Evolutionary conservation across 2,113 vertebrate species (phyloP).

Genomic region (Heterocephalus glaber): DNA sequence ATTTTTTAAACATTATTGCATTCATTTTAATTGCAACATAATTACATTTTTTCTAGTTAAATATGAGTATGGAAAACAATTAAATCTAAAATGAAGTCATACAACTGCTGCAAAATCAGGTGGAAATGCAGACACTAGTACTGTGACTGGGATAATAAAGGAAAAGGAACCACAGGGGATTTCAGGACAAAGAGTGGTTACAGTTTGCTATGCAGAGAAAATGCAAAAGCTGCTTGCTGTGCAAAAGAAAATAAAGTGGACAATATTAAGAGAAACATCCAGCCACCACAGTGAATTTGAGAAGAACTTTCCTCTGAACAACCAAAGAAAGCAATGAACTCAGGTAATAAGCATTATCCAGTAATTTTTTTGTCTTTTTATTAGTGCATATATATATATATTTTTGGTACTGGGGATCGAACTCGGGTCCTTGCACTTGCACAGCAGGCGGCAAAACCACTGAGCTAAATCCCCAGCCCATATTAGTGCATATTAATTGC

Average conservation of each 20-base stretch:
- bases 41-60: constrained; percentile 37
- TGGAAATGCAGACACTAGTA: background rate
- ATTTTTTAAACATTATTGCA: background rate
- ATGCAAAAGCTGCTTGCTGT: background rate
- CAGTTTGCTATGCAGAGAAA: background rate
- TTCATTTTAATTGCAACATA: background rate
- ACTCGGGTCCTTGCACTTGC: too few species aligned
- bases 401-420: too few species aligned
- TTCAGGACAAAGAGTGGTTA: background rate
- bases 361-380: background rate
- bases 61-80: background rate
- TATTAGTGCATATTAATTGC: background rate
- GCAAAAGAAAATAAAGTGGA: background rate
- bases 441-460: too few species aligned
- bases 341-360: background rate
- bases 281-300: background rate
- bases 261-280: too few species aligned
- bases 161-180: background rate
- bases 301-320: background rate
- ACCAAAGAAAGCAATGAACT: background rate
- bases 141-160: background rate
- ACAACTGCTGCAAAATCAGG: background rate
- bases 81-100: background rate
- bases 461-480: too few species aligned
- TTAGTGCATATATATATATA: background rate